Evolutionary conservation across 2,888 invertebrate genomes (phyloP).

Genomic region (Molorchus minor): DNA sequence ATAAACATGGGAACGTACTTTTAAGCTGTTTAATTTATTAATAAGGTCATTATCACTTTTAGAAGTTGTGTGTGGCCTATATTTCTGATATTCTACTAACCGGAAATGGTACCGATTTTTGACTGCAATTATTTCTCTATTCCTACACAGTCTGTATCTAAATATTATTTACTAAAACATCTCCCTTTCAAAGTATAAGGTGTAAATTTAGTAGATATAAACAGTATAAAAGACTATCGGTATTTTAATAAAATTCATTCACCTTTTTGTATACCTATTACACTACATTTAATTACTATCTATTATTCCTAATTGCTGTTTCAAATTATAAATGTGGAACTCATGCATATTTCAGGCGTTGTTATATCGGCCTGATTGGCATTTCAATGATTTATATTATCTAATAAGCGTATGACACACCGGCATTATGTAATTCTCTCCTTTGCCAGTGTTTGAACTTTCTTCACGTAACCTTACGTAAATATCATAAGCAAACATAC

Average conservation of each 20-base stretch:
- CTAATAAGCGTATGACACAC: conserved; percentile 9
- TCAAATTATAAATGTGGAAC: conserved; percentile 12
- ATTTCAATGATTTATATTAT: conserved; percentile 19
- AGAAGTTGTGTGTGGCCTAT: no score
- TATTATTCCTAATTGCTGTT: conserved; percentile 15
- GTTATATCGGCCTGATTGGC: conserved; percentile 11
- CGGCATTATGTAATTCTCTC: conserved; percentile 27
- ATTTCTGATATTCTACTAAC: no score
- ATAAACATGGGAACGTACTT: conserved; percentile 18
- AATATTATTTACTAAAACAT: no score
- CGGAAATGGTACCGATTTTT: no score
- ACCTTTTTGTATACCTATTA: conserved; percentile 5
- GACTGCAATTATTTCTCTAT: no score
- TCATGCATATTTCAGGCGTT: conserved; percentile 24
- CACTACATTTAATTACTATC: conserved; percentile 14
- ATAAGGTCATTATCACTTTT: neutral
- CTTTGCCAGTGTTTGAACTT: conserved; percentile 25
- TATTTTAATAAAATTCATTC: conserved; percentile 1
- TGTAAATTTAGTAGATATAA: no score
- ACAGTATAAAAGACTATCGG: no score
- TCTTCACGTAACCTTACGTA: conserved; percentile 26
- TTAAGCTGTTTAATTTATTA: conserved; percentile 6
- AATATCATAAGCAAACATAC: conserved; percentile 16
- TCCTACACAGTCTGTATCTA: no score
- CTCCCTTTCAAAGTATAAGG: no score